Evolutionary conservation across 2,888 invertebrate genomes (phyloP), one percentile per base, ranked within the genome.

Genomic region (Iphiclides podalirius): DNA sequence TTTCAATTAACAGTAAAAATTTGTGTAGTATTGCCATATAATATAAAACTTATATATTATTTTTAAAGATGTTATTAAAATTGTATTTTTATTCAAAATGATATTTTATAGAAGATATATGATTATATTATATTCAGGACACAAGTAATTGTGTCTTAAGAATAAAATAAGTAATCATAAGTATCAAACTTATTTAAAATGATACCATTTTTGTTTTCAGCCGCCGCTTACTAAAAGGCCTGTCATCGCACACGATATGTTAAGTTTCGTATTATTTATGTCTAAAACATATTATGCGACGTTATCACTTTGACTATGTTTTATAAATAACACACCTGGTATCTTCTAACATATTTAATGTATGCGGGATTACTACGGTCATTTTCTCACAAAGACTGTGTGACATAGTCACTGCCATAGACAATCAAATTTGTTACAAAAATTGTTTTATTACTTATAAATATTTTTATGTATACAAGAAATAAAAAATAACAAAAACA

Each of bases 401-500:
- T 73, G 78, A 82, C 87, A 87, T 87, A 87, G 88, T 87, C 82
- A 85, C 78, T 80, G 83, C 81, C 79, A 72, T 63, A 64, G 64
- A 76, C 71, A 73, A 71, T 57, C 72, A 78, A 59, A 59, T 73
- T 77, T 82, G 77, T 81, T 81, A 79, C 66, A 63, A 68, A 70
- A 52, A 72, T 75, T 77, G 78, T 83, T 84, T 79, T 82, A 79
- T 73, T 79, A 78, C 70, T 71, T 59, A 61, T 57, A 68, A 70
- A 67, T 72, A 79, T 81, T 82, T 84, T 78, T 84, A 81, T 85
- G 78, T 82, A 85, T 75, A 73, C 70, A 67, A 75, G 78, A 78
- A 79, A 60, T 62, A 79, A 80, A 79, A 84, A 83, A 84, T 74
- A 60, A 55, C 62, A 63, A 58, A 70, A 80, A 78, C 72, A 61